Percentiles rank a stretch among this genome's conserved stretches.
Evolutionary conservation across 2,888 invertebrate species (phyloP).

Genomic region (Eretmocerus hayati): DNA sequence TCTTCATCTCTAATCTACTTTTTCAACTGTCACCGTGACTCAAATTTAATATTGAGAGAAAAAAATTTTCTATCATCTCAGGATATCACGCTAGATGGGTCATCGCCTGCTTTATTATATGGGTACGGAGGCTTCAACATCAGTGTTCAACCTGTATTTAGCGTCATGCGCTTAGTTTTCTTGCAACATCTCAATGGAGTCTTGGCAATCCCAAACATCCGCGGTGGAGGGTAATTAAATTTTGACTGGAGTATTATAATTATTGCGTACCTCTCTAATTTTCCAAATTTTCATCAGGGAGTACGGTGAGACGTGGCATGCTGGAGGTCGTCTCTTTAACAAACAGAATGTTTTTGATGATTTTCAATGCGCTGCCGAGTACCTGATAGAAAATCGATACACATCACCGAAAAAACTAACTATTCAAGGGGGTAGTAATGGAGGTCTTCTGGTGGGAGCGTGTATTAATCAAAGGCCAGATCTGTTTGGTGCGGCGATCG

Average conservation of each 20-base stretch:
- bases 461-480: constrained; percentile 93
- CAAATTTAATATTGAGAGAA: too few relatives aligned
- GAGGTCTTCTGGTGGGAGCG: constrained; percentile 91
- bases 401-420: constrained; percentile 68
- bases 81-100: constrained; percentile 60
- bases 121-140: constrained; percentile 98
- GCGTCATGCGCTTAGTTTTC: constrained; percentile 78
- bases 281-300: constrained; percentile 55
- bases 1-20: too few relatives aligned
- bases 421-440: constrained; percentile 95
- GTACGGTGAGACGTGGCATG: constrained; percentile 97
- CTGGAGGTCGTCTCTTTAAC: constrained; percentile 79
- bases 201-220: constrained; percentile 85
- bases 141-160: constrained; percentile 84
- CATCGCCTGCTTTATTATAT: constrained; percentile 81
- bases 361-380: constrained; percentile 87
- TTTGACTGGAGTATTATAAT: not conserved
- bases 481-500: constrained; percentile 85
- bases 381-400: constrained; percentile 73
- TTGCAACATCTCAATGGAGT: constrained; percentile 85
- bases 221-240: constrained; percentile 81
- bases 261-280: not conserved
- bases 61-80: constrained; percentile 42
- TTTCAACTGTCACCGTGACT: too few relatives aligned
- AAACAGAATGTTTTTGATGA: constrained; percentile 98